phyloP scores from a whole-genome alignment of 1,140 invertebrate genomes.

The Drosophila burlai region DNA sequence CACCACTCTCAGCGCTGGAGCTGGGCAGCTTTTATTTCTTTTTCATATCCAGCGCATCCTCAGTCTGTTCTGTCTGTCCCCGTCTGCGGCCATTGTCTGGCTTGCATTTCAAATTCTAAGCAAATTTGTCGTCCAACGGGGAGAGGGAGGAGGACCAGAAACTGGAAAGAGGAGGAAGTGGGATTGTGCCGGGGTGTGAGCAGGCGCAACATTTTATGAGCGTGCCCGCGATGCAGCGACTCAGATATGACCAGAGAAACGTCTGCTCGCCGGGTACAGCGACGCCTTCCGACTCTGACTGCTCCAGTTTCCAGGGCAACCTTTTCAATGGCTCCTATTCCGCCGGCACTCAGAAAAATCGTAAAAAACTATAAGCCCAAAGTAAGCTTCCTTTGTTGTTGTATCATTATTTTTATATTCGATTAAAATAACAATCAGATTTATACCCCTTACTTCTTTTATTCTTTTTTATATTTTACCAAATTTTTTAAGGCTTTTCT shows the following conservation, averaged over 20 bases:
- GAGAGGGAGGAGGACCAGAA: neutral
- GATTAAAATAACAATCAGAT: too few relatives aligned
- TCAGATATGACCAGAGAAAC: constrained; percentile 65
- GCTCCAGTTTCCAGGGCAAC: constrained; percentile 56
- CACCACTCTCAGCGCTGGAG: constrained; percentile 18
- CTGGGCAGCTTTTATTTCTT: constrained; percentile 48
- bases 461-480: too few relatives aligned
- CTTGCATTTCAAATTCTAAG: constrained; percentile 81
- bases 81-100: constrained; percentile 67
- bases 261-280: constrained; percentile 57
- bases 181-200: constrained; percentile 20
- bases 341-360: neutral
- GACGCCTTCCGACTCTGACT: constrained; percentile 34
- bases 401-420: neutral
- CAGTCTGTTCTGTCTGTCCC: constrained; percentile 16
- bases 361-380: neutral
- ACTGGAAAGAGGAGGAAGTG: neutral
- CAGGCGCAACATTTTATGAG: constrained; percentile 79
- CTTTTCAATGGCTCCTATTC: constrained; percentile 25
- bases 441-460: neutral
- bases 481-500: neutral
- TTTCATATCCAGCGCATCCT: constrained; percentile 35
- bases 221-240: constrained; percentile 74
- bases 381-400: too few relatives aligned
- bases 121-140: constrained; percentile 71